phyloP scores from a whole-genome alignment of 2,797 vertebrate species.

The Eulemur albifrons region DNA sequence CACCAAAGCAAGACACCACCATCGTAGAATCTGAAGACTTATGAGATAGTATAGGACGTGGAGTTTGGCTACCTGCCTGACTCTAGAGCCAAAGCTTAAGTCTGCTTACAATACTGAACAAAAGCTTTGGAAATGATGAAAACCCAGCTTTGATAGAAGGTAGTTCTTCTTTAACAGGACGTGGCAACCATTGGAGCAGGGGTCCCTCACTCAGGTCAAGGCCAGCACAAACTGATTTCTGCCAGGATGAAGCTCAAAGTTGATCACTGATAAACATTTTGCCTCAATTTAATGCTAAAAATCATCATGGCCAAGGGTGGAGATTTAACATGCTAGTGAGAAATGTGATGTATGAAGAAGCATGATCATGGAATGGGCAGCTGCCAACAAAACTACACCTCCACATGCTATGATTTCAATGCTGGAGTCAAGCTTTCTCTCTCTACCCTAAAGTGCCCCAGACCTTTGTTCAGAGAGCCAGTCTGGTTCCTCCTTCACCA shows the following conservation, averaged over 20 bases:
- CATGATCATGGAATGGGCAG: not conserved
- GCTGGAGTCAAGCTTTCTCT: not conserved
- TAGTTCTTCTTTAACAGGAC: not conserved
- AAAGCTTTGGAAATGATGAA: not conserved
- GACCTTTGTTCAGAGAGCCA: no score
- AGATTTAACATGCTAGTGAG: not conserved
- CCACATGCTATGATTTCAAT: not conserved
- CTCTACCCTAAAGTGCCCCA: not conserved
- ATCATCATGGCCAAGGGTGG: not conserved
- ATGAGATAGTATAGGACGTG: not conserved
- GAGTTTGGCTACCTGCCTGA: not conserved
- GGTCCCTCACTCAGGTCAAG: not conserved
- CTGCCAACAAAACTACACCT: not conserved
- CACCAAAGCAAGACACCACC: fast-evolving
- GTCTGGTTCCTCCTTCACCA: not conserved
- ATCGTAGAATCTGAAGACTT: not conserved
- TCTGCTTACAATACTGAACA: not conserved
- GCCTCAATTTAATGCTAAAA: not conserved
- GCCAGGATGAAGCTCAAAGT: not conserved
- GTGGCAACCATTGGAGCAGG: not conserved
- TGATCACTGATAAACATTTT: not conserved
- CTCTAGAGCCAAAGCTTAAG: not conserved
- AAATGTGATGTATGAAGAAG: not conserved
- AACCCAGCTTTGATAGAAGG: not conserved
- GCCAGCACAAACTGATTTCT: not conserved